A percentile compares a stretch with the other conserved stretches of the same genome.
phyloP scores from a whole-genome alignment of 2,888 invertebrate genomes.

The Sipha maydis region DNA sequence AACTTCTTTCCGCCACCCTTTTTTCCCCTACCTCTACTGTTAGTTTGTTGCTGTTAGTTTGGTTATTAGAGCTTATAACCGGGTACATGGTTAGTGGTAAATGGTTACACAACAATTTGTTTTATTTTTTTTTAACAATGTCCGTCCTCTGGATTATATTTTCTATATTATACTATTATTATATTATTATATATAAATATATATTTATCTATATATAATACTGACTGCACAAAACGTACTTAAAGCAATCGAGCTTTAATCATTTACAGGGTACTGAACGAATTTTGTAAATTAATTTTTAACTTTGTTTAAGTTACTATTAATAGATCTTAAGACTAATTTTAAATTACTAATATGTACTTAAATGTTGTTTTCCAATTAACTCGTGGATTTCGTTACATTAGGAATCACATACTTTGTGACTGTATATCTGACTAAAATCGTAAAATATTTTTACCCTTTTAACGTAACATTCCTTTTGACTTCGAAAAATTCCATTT shows the following conservation, averaged over 20 bases:
- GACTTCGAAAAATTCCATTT: slow-evolving; percentile 45
- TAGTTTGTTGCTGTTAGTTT: slow-evolving; percentile 60
- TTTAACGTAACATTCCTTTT: slow-evolving; percentile 26
- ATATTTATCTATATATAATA: slow-evolving; percentile 19
- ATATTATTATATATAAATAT: neutral
- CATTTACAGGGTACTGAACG: slow-evolving; percentile 52
- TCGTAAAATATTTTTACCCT: slow-evolving; percentile 5
- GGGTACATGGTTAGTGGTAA: slow-evolving; percentile 60
- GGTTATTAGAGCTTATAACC: slow-evolving; percentile 63
- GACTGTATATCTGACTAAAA: neutral
- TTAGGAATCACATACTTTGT: neutral
- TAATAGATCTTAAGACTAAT: slow-evolving; percentile 46
- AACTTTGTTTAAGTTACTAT: slow-evolving; percentile 43
- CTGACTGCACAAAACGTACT: slow-evolving; percentile 57
- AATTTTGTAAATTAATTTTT: slow-evolving; percentile 55
- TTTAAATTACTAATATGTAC: slow-evolving; percentile 48
- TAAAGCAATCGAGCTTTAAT: slow-evolving; percentile 51
- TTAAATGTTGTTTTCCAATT: slow-evolving; percentile 51
- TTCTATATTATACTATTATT: slow-evolving; percentile 7
- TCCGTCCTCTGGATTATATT: slow-evolving; percentile 54
- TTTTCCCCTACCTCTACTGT: slow-evolving; percentile 41
- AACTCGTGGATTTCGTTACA: slow-evolving; percentile 8
- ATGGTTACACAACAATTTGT: slow-evolving; percentile 50
- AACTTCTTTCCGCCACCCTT: slow-evolving; percentile 8
- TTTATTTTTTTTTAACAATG: slow-evolving; percentile 39